These are phyloP conservation scores for Andrena bicolor DNA, from an alignment of 2,888 invertebrate genomes.

Conservation along the genomic window DNA sequence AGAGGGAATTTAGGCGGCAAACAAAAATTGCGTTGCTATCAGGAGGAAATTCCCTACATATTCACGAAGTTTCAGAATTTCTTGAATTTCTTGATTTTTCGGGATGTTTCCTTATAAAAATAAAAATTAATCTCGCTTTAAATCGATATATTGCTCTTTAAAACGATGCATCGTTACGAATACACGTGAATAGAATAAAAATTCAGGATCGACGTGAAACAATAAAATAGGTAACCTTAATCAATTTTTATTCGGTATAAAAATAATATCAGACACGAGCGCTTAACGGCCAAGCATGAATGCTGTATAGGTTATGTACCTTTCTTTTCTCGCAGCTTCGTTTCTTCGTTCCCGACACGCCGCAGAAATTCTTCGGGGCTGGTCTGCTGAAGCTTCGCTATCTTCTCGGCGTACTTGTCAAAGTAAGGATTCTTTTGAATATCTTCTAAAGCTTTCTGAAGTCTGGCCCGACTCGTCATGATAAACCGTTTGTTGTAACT, in stretches of 20 bases:
- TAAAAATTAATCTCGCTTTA: not conserved
- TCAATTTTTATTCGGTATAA: constrained; percentile 25
- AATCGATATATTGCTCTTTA: not conserved
- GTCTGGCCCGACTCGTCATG: constrained; percentile 84
- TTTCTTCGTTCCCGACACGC: constrained; percentile 87
- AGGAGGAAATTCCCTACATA: no score
- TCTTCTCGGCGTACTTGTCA: constrained; percentile 92
- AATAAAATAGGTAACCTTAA: not conserved
- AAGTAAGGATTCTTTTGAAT: constrained; percentile 91
- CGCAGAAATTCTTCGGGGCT: constrained; percentile 91
- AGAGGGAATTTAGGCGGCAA: no score
- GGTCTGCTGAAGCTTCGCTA: constrained; percentile 90
- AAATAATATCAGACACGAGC: not conserved
- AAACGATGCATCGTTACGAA: not conserved
- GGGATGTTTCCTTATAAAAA: no score
- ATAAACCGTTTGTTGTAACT: constrained; percentile 70
- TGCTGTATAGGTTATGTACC: constrained; percentile 69
- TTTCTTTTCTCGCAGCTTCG: constrained; percentile 81
- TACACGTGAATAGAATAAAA: not conserved
- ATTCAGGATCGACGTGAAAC: not conserved
- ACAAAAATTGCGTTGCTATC: no score
- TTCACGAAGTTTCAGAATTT: no score
- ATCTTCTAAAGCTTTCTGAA: constrained; percentile 86
- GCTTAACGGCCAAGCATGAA: not conserved
- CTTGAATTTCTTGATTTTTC: no score